Evolutionary conservation across 2,888 invertebrate species (phyloP), one percentile per base, ranked within the genome.

Genomic region (Coleophora deauratella): DNA sequence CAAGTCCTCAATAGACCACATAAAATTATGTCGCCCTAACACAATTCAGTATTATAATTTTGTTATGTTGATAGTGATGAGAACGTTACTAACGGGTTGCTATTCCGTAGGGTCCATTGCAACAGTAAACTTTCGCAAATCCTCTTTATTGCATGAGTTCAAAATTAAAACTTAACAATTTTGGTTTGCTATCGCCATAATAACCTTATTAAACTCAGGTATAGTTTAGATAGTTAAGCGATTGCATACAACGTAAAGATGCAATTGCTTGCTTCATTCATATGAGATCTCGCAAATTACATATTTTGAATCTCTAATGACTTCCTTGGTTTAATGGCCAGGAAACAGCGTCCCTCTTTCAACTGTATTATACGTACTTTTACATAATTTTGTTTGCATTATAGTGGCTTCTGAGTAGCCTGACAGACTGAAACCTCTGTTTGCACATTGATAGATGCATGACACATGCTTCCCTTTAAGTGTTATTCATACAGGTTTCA

Each of bases 251-350:
- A n/a, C n/a, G 65, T 68, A 72, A 73, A 71, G 60, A 63, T 65
- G 60, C 60, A 68, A 70, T 74, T 70, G 74, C 66, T 70, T 68
- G 60, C 52, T 54, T 49, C 63, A 62, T 69, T 66, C 70, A 73
- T 77, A 76, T 72, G 71, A 72, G 66, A 72, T 70, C 67, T 62
- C 60, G 57, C 67, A 57, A 66, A 62, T 63, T 57, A 62, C n/a
- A n/a, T n/a, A n/a, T n/a, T 69, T 72, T 61, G 69, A 71, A 75
- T 75, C 59, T 53, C 61, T 75, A 77, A 78, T 75, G 74, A 72
- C 66, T 79, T 79, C 75, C 77, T 67, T 58, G 61, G 59, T 60
- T 64, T 71, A 69, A 69, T 67, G 55, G 56, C 59, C 71, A 71
- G 77, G 73, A 76, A 78, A 69, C 57, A 21, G 61, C 54, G 64